Evolutionary conservation across 2,113 vertebrate genomes (phyloP).

Genomic region (Nothocercus nigrocapillus): DNA sequence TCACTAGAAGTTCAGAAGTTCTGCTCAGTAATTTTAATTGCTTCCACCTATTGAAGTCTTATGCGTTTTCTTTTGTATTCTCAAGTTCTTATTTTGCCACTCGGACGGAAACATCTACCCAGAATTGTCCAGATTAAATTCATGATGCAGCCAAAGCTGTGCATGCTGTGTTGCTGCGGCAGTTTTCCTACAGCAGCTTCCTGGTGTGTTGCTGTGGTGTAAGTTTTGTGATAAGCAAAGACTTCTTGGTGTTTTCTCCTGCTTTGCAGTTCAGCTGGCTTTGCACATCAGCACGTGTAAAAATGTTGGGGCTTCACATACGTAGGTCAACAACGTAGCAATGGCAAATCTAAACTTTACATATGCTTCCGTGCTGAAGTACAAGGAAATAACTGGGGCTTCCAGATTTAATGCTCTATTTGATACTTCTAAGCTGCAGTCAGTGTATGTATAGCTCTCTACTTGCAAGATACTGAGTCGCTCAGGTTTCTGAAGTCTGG

Average conservation of each 20-base stretch:
- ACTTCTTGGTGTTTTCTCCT: not conserved
- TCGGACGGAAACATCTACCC: not conserved
- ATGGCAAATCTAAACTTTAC: not conserved
- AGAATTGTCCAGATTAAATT: not conserved
- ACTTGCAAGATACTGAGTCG: not conserved
- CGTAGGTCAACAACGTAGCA: accelerated
- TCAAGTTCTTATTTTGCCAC: not conserved
- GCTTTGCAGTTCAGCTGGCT: too few relatives aligned
- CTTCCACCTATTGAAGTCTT: not conserved
- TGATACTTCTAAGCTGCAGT: not conserved
- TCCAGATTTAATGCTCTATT: not conserved
- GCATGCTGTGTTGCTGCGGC: constrained; percentile 40
- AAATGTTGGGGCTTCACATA: not conserved
- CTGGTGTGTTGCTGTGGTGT: constrained; percentile 4
- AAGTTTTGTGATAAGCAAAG: not conserved
- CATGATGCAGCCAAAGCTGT: constrained; percentile 29
- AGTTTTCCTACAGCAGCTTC: not conserved
- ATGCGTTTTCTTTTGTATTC: not conserved
- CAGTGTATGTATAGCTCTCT: not conserved
- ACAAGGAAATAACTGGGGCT: not conserved
- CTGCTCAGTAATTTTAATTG: not conserved
- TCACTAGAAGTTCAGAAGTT: not conserved
- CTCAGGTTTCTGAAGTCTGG: not conserved
- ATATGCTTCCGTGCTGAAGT: not conserved
- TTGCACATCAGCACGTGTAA: too few relatives aligned